Evolutionary conservation across 2,888 invertebrate species (phyloP), one percentile per base, ranked within the genome.

Genomic region (Eugnorisma glareosa): DNA sequence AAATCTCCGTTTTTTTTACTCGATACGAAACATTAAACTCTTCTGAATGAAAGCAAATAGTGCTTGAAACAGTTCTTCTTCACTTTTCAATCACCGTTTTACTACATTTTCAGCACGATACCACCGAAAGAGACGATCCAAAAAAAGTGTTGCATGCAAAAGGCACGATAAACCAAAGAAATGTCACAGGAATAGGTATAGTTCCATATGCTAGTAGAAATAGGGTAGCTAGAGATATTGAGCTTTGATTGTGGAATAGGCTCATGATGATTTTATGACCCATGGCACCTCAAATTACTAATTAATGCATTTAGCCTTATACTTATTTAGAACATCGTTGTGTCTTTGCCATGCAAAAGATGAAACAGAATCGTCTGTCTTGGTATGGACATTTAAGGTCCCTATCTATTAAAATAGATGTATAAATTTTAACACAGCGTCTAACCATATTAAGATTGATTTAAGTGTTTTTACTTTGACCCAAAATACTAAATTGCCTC

Each of bases 71-170:
- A 15, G 13, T 43, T 66, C 13, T 28, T 67, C 15, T 61, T 54
- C 57, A 80, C 35, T 40, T 45, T 43, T 61, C 64, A 85, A 79
- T 78, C 73, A 80, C 67, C 13, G 0, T 84, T 69, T 59, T 75
- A 61, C 67, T 80, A 45, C 48, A 64, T 67, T 95, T 96, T 92
- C 96, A 96, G 96, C 96, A 94, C 96, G 96, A 83, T 94, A 93
- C 86, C 90, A 93, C 84, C 94, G 94, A 91, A 96, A 94, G 91
- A 89, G 92, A 88, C 96, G 96, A 75, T 91, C 94, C 87, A 96
- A 96, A 96, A 96, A 96, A 92, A 96, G 96, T 90, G 90, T 96
- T 96, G 96, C 96, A 96, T 96, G 96, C 91, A 94, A 94, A 94
- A 92, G 92, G 92, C 93, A 92, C 88, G 91, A 90, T 90, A 90